Conservation (phyloP, 1,140 invertebrate genomes). For the Atopsyche davidsoni region DNA sequence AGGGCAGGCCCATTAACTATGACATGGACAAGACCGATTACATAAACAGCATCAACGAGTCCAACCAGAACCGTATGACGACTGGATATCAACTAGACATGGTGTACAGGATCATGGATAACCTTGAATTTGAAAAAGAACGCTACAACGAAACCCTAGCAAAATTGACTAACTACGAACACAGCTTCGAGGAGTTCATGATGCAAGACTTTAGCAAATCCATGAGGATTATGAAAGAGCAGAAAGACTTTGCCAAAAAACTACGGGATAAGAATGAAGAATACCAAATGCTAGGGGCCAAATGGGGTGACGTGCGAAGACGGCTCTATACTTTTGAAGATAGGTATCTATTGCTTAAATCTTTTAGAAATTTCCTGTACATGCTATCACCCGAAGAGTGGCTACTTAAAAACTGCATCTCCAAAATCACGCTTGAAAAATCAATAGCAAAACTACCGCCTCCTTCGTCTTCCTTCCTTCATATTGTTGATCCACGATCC, state of each 20-base stretch:
- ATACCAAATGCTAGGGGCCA: constrained; percentile 45
- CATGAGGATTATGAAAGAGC: constrained; percentile 49
- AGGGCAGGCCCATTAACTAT: constrained; percentile 48
- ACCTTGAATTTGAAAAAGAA: constrained; percentile 52
- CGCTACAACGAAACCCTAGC: constrained; percentile 50
- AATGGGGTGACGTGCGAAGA: constrained; percentile 47
- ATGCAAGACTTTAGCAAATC: constrained; percentile 55
- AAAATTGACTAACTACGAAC: constrained; percentile 50
- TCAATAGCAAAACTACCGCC: too few relatives aligned
- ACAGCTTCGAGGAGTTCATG: constrained; percentile 57
- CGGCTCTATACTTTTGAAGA: constrained; percentile 57
- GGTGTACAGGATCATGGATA: constrained; percentile 53
- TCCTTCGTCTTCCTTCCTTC: too few relatives aligned
- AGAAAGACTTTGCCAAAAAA: constrained; percentile 44
- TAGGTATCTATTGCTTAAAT: constrained; percentile 53
- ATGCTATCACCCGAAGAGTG: constrained; percentile 53
- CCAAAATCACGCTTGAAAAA: too few relatives aligned
- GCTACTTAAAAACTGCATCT: too few relatives aligned
- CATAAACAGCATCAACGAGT: constrained; percentile 49
- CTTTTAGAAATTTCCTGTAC: constrained; percentile 60
- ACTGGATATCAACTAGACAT: constrained; percentile 54
- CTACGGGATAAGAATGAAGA: constrained; percentile 48
- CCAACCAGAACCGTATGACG: constrained; percentile 49
- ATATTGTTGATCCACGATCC: too few relatives aligned
- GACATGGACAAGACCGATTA: constrained; percentile 50